Evolutionary conservation across 2,113 vertebrate genomes (phyloP), one percentile per base, ranked within the genome.

Genomic region (Rhipidura dahli): DNA sequence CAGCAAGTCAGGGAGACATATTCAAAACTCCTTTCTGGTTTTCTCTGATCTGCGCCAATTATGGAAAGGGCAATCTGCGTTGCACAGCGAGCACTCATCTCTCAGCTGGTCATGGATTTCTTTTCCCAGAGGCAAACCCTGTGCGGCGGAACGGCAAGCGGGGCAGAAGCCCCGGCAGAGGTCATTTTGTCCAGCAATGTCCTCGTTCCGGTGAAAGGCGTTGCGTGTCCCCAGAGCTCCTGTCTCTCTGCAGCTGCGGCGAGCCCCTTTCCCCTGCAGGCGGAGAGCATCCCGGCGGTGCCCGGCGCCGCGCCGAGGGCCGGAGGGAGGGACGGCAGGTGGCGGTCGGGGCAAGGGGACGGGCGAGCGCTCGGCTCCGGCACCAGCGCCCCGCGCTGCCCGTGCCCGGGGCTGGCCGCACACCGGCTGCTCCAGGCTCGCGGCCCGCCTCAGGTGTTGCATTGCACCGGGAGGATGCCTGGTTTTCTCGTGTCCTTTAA

Each of bases 271-370:
- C 5, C 19, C 11, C 42, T 22, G 2, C 12, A 1, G 26, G 1
- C 8, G 42, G 26, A 50, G 35, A 50, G 11, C 77, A 51, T 4
- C 11, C 2, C 5, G 45, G 54, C 8, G 35, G 9, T 5, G 24
- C 7, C 9, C 27, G 44, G 44, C 1, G 49, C 57, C 22, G 21
- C 11, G 33, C 33, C 28, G 31, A 19, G 20, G 19, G 53, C 20
- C 19, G 54, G 9, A 6, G 9, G 50, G 11, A 7, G 35, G 61
- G 39, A 59, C 96, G 83, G 96, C 93, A 94, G 97, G 64, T 80
- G 98, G 97, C 96, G 64, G 37, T 66, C 53, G 3, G 76, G 18
- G 78, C 86, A 84, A 88, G 66, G 20, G 69, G 66, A 89, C 89
- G 20, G 66, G 49, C 8, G 1, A 4, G 78, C 40, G 39, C 35